phyloP scores from a whole-genome alignment of 2,797 vertebrate genomes.

The Pelochelys cantorii region DNA sequence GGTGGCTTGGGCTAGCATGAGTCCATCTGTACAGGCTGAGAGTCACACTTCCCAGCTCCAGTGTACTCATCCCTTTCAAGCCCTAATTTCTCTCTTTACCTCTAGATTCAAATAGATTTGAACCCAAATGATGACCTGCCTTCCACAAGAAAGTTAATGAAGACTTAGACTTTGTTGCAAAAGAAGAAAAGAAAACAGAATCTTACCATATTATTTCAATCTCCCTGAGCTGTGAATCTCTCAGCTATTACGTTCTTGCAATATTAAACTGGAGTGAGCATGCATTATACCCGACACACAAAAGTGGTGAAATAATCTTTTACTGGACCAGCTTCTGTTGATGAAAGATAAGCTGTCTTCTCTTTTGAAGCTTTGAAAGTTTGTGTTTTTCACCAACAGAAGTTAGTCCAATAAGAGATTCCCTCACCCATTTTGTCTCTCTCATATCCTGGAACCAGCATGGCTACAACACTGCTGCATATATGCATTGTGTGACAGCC shows the following conservation, averaged over 20 bases:
- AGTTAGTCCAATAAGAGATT: neutral
- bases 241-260: neutral
- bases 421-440: neutral
- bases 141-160: neutral
- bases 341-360: neutral
- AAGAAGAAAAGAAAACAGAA: neutral
- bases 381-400: neutral
- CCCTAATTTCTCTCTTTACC: neutral
- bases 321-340: neutral
- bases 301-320: neutral
- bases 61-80: neutral
- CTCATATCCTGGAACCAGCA: neutral
- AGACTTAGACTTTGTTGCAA: neutral
- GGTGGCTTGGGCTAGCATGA: neutral
- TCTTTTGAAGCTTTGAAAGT: neutral
- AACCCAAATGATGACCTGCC: neutral
- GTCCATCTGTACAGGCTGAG: neutral
- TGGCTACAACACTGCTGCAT: neutral
- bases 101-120: neutral
- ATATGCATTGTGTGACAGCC: neutral
- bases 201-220: neutral
- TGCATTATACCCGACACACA: neutral
- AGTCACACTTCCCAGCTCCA: neutral
- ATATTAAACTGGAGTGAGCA: neutral
- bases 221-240: neutral